These are phyloP conservation scores for Ceratitis capitata DNA, from an alignment of 1,140 invertebrate genomes.

Conservation along the genomic window DNA sequence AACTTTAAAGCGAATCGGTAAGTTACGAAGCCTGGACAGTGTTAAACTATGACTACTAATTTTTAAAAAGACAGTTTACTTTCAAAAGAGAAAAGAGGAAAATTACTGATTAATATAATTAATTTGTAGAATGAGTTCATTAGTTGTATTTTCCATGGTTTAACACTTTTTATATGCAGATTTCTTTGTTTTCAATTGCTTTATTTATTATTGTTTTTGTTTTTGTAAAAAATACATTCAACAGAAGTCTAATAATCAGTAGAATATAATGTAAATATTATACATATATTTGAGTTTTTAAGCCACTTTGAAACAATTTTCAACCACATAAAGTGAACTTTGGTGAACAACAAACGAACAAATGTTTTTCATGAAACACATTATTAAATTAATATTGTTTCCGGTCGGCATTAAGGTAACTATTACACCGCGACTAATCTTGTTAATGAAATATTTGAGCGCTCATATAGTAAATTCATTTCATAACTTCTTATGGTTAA, in stretches of 20 bases:
- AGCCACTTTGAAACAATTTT: neutral
- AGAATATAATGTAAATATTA: neutral
- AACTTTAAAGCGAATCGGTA: too few relatives aligned
- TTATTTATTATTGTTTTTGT: constrained; percentile 15
- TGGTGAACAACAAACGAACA: neutral
- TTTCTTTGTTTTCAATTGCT: neutral
- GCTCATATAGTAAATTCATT: neutral
- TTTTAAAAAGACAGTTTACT: too few relatives aligned
- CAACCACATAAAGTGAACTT: neutral
- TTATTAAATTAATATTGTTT: neutral
- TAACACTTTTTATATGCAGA: neutral
- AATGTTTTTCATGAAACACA: neutral
- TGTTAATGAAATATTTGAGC: neutral
- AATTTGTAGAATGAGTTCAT: too few relatives aligned
- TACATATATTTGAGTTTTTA: neutral
- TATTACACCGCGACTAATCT: neutral
- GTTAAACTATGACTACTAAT: too few relatives aligned
- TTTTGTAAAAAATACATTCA: constrained; percentile 13
- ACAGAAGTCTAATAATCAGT: constrained; percentile 19
- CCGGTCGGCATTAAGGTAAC: neutral
- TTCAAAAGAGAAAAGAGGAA: too few relatives aligned
- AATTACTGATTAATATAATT: too few relatives aligned
- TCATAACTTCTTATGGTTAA: too few relatives aligned
- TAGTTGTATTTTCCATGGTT: too few relatives aligned
- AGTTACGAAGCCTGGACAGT: too few relatives aligned